phyloP scores from a whole-genome alignment of 2,113 vertebrate species.

The Alces alces region DNA sequence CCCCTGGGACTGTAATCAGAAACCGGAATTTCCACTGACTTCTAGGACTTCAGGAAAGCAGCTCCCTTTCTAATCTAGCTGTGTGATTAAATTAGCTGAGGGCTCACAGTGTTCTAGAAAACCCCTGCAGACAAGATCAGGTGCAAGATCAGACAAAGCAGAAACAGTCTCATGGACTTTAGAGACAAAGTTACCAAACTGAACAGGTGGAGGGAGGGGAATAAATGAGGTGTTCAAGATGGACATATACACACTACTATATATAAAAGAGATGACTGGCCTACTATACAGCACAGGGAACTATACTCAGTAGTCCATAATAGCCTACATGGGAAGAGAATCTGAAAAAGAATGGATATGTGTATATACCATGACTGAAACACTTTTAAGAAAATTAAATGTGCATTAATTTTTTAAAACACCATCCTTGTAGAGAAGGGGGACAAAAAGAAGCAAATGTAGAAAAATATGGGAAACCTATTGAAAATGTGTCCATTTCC shows the following conservation, averaged over 20 bases:
- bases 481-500: too few relatives aligned
- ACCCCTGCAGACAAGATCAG: neutral
- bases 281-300: neutral
- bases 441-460: too few relatives aligned
- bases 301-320: neutral
- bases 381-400: neutral
- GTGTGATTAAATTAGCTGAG: conserved; percentile 42
- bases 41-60: conserved; percentile 60
- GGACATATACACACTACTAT: neutral
- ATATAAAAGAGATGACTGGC: neutral
- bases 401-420: too few relatives aligned
- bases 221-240: neutral
- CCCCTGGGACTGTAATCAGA: conserved; percentile 31
- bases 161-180: neutral
- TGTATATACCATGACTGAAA: neutral
- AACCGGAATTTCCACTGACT: conserved; percentile 36
- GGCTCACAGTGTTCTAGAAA: neutral
- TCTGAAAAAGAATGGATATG: neutral
- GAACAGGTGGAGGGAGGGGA: neutral
- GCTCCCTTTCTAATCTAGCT: conserved; percentile 28
- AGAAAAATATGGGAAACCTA: too few relatives aligned
- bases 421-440: too few relatives aligned
- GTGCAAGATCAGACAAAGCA: neutral
- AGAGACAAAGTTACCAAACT: neutral
- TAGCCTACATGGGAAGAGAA: neutral